Evolutionary conservation across 2,113 vertebrate genomes (phyloP).

Genomic region (Corythaixoides concolor): DNA sequence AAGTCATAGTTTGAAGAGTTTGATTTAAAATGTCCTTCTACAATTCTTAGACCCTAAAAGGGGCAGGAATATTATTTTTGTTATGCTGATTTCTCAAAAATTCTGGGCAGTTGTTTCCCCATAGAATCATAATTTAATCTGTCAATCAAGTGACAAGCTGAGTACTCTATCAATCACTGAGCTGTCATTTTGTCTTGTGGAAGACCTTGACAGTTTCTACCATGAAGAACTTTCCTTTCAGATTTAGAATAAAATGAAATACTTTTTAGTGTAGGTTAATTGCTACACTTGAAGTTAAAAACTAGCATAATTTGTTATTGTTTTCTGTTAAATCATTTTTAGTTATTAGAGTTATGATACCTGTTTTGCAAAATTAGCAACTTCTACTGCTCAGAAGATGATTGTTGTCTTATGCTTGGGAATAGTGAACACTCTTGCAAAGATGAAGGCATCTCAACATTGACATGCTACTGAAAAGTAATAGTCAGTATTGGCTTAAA

Average conservation of each 20-base stretch:
- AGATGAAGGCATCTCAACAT: neutral
- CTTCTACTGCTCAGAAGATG: neutral
- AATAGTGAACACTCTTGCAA: neutral
- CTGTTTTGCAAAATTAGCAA: neutral
- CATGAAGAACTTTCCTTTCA: neutral
- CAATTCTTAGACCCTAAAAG: neutral
- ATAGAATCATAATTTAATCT: neutral
- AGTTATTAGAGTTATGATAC: neutral
- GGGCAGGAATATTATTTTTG: neutral
- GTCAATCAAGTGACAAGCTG: conserved; percentile 7
- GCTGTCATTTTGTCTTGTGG: conserved; percentile 36
- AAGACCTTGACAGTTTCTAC: neutral
- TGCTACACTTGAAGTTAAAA: neutral
- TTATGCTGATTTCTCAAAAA: neutral
- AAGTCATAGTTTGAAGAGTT: neutral
- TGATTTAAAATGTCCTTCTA: neutral
- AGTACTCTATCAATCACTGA: conserved; percentile 41
- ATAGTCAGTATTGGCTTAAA: neutral
- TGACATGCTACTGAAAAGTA: neutral
- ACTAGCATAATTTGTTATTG: neutral
- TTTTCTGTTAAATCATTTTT: neutral
- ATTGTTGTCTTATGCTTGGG: neutral
- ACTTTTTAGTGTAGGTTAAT: neutral
- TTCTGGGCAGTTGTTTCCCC: neutral
- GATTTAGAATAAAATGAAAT: neutral